Percentiles rank a stretch among this genome's conserved stretches.
Evolutionary conservation across 2,797 vertebrate species (phyloP).

Genomic region (Oophaga sylvatica): DNA sequence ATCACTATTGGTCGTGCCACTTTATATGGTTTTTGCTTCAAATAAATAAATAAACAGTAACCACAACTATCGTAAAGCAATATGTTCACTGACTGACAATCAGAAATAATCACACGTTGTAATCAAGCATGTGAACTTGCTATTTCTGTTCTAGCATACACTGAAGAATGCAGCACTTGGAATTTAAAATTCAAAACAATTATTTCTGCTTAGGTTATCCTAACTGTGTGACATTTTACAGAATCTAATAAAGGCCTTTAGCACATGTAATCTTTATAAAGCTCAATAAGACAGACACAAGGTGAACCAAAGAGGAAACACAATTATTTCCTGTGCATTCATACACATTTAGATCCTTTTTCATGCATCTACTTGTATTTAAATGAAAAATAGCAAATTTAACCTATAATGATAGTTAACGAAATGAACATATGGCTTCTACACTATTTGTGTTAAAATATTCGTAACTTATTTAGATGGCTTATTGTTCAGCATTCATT

Average conservation of each 20-base stretch:
- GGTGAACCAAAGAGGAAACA: constrained; percentile 14
- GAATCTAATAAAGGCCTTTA: constrained; percentile 11
- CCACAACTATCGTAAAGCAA: constrained; percentile 44
- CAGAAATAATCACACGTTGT: constrained; percentile 45
- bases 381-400: background rate
- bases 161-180: background rate
- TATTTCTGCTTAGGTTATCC: background rate
- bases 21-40: constrained; percentile 18
- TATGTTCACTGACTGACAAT: constrained; percentile 52
- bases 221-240: constrained; percentile 10
- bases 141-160: constrained; percentile 2
- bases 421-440: background rate
- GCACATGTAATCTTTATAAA: background rate
- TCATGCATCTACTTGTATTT: background rate
- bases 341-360: background rate
- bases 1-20: constrained; percentile 23
- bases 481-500: no score
- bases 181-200: constrained; percentile 42
- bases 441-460: no score
- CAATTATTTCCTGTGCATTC: constrained; percentile 14
- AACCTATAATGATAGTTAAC: background rate
- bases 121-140: constrained; percentile 49
- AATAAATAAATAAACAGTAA: background rate
- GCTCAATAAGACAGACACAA: background rate
- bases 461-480: no score